phyloP scores from a whole-genome alignment of 2,888 invertebrate genomes.

The Dromius quadrimaculatus region DNA sequence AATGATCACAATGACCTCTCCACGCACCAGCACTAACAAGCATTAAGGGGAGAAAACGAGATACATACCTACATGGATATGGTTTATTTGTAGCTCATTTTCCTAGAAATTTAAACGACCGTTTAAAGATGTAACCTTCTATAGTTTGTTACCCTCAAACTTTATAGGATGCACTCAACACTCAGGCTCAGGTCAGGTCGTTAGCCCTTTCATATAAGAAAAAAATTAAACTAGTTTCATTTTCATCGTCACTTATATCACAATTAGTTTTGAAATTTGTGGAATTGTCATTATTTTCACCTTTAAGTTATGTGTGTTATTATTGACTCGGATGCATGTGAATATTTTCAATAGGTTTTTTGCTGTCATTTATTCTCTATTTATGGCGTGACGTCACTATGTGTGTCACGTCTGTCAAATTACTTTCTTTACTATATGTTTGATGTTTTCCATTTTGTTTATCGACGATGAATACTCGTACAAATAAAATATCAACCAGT shows the following conservation, averaged over 20 bases:
- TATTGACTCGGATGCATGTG: slow-evolving; percentile 5
- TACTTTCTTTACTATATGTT: slow-evolving; percentile 46
- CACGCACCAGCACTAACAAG: slow-evolving; percentile 41
- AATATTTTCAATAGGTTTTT: slow-evolving; percentile 31
- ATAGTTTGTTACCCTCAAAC: slow-evolving; percentile 10
- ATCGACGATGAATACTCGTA: slow-evolving; percentile 15
- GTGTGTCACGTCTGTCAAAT: slow-evolving; percentile 40
- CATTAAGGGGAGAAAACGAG: slow-evolving; percentile 9
- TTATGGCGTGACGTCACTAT: slow-evolving; percentile 39
- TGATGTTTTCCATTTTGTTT: slow-evolving; percentile 38
- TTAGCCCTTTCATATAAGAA: not conserved
- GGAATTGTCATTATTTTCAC: slow-evolving; percentile 6
- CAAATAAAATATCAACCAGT: slow-evolving; percentile 19
- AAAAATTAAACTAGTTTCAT: too few species aligned
- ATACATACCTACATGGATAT: slow-evolving; percentile 18
- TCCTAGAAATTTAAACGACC: slow-evolving; percentile 13
- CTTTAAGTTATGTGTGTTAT: slow-evolving; percentile 3
- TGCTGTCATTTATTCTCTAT: slow-evolving; percentile 32
- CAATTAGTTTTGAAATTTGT: not conserved
- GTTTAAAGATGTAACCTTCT: slow-evolving; percentile 7
- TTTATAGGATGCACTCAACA: slow-evolving; percentile 5
- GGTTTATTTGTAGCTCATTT: slow-evolving; percentile 13
- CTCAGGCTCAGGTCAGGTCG: not conserved
- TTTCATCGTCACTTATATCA: too few species aligned
- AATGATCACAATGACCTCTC: slow-evolving; percentile 63